Base-by-base conservation (phyloP, 2,888 invertebrate species). In the Clistopyga incitator region DNA sequence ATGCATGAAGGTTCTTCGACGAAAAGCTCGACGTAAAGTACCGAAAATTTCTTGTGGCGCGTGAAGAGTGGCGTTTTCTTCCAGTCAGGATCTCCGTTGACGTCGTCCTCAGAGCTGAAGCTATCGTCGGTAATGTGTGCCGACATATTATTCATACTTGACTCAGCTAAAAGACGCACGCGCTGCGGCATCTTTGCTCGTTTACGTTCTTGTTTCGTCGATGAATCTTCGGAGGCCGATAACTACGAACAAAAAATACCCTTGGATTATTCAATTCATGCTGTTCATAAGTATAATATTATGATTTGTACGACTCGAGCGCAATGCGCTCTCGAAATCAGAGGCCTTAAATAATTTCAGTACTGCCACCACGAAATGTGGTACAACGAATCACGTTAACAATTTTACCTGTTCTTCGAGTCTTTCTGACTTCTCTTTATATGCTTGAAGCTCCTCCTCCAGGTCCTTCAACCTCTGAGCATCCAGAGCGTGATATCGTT, bases 21-120 rank as follows among this genome's bases (percentile, higher is more conserved):
- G 8, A 78, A 13, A 50, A 4, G 20, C 42, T 3, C 20, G 15
- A 47, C 0, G 15, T 18, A 20, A 72, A 50, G 78, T 90, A 92
- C 92, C 88, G 89, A 89, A 59, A 92, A 82, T 59, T 88, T 92
- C 61, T 88, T 89, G 64, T 93, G 88, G 65, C 92, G 94, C 85
- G 94, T 95, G 76, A 94, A 95, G 0, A 96, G 90, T 0, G 96
- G 97, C 1, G 96, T 96, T 52, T 95, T 95, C 47, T 93, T 93
- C 96, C 96, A 97, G 88, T 97, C 96, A 0, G 96, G 96, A 90
- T 97, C 96, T 4, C 93, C 93, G 42, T 91, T 89, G 0, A 88
- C 70, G 86, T 95, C 93, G 86, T 95, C 94, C 86, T 94, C 94
- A 13, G 84, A 87, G 0, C 85, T 74, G 11, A 88, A 65, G 85